Percentiles rank a stretch among this genome's conserved stretches.
phyloP scores from a whole-genome alignment of 2,113 vertebrate genomes.

The Istiophorus platypterus region DNA sequence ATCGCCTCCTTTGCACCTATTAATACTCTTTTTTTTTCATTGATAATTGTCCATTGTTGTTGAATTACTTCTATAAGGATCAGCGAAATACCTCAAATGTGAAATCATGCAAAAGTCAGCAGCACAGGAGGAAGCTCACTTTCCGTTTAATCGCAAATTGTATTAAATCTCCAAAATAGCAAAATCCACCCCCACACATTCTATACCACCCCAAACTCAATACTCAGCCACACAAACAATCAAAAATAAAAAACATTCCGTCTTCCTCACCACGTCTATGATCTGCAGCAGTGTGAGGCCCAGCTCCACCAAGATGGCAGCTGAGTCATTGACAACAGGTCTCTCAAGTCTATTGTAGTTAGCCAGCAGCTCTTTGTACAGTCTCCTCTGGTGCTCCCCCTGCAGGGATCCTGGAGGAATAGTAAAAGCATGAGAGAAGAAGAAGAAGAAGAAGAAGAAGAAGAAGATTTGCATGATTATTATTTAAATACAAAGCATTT shows the following conservation, averaged over 20 bases:
- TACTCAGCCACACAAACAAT: neutral
- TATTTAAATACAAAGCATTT: neutral
- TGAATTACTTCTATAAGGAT: neutral
- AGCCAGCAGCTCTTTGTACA: conserved; percentile 89
- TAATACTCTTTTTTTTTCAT: too few relatives aligned
- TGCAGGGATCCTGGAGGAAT: conserved; percentile 83
- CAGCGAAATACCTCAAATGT: neutral
- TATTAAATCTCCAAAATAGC: neutral
- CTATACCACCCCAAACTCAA: neutral
- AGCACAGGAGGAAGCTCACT: neutral
- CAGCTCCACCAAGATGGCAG: conserved; percentile 87
- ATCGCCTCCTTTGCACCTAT: neutral
- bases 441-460: too few relatives aligned
- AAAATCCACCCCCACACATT: neutral
- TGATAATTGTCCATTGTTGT: neutral
- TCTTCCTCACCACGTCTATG: conserved; percentile 88
- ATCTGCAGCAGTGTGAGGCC: conserved; percentile 91
- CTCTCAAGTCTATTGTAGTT: conserved; percentile 91
- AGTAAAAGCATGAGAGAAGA: conserved; percentile 1
- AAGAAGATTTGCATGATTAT: neutral
- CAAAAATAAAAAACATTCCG: neutral
- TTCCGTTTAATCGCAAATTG: neutral
- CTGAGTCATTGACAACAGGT: conserved; percentile 89
- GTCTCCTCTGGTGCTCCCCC: conserved; percentile 88
- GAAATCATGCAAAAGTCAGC: conserved; percentile 1